Base-by-base conservation (phyloP, 2,888 invertebrate genomes). In the Polydrusus cervinus region DNA sequence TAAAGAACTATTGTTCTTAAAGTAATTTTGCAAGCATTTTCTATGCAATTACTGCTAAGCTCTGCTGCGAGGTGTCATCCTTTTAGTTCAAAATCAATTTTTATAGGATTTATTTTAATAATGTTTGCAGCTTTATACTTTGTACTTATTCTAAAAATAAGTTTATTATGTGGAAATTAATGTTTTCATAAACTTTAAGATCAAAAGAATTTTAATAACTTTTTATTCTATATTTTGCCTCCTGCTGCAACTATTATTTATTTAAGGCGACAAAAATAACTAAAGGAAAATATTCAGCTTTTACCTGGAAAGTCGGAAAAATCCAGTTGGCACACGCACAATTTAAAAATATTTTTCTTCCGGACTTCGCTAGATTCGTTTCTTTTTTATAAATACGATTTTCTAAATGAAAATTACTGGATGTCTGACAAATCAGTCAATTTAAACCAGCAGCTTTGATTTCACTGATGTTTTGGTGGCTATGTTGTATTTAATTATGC, bases 221-320 rank as follows among this genome's bases (percentile, higher is more conserved):
- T 18, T 20, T 18, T 51, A 25, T 51, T 20, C 13, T 53, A 53
- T 53, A 53, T 53, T 34, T 53, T 53, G 53, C 13, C 25, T 53
- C n/a, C 25, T 20, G 25, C 25, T 8, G 25, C 1, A 25, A 1
- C 25, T 25, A 9, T 2, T 51, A 53, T 51, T 53, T 25, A 25
- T 13, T 53, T 13, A 6, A 18, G 14, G 18, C 53, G n/a, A 60
- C 38, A 60, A 11, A 38, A 38, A 60, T 60, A 60, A 38, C 3
- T 14, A 16, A 11, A 14, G 14, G 18, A 60, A 60, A 30, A 60
- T 18, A 60, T 40, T 60, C n/a, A 8, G 38, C 38, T 16, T 38
- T 60, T 60, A 60, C 57, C 57, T 60, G 57, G 9, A 11, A 60
- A 38, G 5, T 38, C 38, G 57, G 57, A 60, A 60, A 60, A 60